Evolutionary conservation across 2,113 vertebrate genomes (phyloP), one percentile per base, ranked within the genome.

Genomic region (Lichenostomus cassidix): DNA sequence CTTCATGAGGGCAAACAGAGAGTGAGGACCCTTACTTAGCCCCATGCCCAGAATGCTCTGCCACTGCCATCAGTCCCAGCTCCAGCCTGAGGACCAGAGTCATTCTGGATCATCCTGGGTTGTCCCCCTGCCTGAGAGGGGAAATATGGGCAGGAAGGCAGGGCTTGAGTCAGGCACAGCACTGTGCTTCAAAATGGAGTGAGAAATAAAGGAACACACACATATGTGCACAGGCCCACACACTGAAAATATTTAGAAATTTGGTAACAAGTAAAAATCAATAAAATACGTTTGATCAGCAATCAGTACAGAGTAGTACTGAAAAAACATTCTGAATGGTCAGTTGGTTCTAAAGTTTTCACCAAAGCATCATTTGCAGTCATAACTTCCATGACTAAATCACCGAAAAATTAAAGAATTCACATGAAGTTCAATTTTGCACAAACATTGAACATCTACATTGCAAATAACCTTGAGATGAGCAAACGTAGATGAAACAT

Each of bases 81-180:
- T 60, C 37, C 73, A 77, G 63, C 37, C 27, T 5, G 27, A 59
- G 18, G 16, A 20, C 3, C 28, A 29, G 47, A 15, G 23, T 47
- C 0, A 0, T 63, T 41, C 41, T 17, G 16, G 28, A 37, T 28
- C 33, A 3, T 59, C 5, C 14, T 0, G 3, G 22, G 47, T 12
- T 23, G 16, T 11, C 31, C 16, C 3, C 17, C 41, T 50, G 11
- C 11, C n/a, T 58, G 53, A 75, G 5, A 92, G 71, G 19, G 86
- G 82, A 55, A 85, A 67, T 56, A 50, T 21, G 28, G 14, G 12
- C 14, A 56, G 19, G 2, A 4, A 24, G 14, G 33, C 24, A 33
- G 15, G 25, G 49, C 46, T 63, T 50, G 27, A 16, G 12, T 7
- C 29, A 9, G 52, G 47, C 49, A 20, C 14, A 67, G 17, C 8